Evolutionary conservation across 2,113 vertebrate species (phyloP), one percentile per base, ranked within the genome.

Genomic region (Crotophaga sulcirostris): DNA sequence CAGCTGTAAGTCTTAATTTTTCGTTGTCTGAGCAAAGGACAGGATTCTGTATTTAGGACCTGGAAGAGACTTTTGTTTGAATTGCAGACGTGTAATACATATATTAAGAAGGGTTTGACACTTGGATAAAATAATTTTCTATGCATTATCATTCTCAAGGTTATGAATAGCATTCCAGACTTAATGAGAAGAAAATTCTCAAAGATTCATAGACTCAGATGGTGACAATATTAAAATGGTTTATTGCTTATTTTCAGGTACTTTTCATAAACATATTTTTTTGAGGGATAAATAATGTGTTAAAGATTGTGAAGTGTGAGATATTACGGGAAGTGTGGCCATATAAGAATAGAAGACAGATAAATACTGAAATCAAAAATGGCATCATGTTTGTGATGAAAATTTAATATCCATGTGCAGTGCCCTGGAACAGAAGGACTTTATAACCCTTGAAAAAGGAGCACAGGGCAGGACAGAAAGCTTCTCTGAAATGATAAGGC

Each of bases 371-470:
- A 96, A 91, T 94, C n/a, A 95, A 85, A 87, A 94, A 72, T 62
- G 84, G 63, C 90, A 94, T 90, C 78, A 55, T 87, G 81, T 91
- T 93, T 96, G 78, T 77, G 87, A 90, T 96, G 91, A 90, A 94
- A 91, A 87, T 95, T 89, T 91, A 87, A 91, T 89, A 85, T 76
- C 91, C 78, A 33, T 73, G 84, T 89, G 89, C 87, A 93, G 28
- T 91, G 84, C 91, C 74, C 74, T 91, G 91, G 66, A 95, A 95
- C 89, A 94, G 69, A 95, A 87, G 36, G 89, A 34, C 84, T 96
- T 95, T 84, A 95, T 82, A 96, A 85, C 89, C 84, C 49, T 89
- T 91, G 89, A 24, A 78, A 90, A 89, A 79, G 44, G 40, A 84
- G 73, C 66, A 54, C 25, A 60, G 78, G 54, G 44, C 87, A 94